Conservation (phyloP, 2,113 vertebrate species). For the Bambusicola thoracicus region DNA sequence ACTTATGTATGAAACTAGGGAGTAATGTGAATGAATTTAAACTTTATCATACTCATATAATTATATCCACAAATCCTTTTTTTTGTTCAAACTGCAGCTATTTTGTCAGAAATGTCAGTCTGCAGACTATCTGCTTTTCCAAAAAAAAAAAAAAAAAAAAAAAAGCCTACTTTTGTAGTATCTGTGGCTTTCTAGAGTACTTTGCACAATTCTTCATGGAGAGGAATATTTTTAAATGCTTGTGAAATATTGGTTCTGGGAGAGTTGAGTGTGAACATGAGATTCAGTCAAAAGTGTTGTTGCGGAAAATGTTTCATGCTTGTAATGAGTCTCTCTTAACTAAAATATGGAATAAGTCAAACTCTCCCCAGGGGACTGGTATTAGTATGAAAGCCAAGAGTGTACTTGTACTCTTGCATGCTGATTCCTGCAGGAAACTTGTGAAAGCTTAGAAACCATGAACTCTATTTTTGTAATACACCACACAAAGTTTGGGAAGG, state of each 20-base stretch:
- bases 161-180: neutral
- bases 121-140: neutral
- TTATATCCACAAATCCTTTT: neutral
- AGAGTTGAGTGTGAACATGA: constrained; percentile 28
- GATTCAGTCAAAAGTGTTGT: neutral
- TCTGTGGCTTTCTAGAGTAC: neutral
- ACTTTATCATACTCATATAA: neutral
- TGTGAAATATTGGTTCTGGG: constrained; percentile 18
- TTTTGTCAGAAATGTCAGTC: neutral
- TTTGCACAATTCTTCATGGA: neutral
- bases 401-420: neutral
- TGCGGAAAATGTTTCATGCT: constrained; percentile 29
- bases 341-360: constrained; percentile 36
- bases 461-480: neutral
- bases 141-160: neutral
- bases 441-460: constrained; percentile 35
- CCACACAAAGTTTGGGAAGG: constrained; percentile 22
- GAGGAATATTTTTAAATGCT: neutral
- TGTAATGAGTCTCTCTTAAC: constrained; percentile 12
- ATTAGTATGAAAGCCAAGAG: neutral
- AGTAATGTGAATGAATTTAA: neutral
- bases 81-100: neutral
- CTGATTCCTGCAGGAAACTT: constrained; percentile 25
- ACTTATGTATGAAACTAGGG: neutral
- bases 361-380: neutral